Percentiles rank a stretch among this genome's conserved stretches.
phyloP scores from a whole-genome alignment of 2,113 vertebrate species.

The Myrmecophaga tridactyla region DNA sequence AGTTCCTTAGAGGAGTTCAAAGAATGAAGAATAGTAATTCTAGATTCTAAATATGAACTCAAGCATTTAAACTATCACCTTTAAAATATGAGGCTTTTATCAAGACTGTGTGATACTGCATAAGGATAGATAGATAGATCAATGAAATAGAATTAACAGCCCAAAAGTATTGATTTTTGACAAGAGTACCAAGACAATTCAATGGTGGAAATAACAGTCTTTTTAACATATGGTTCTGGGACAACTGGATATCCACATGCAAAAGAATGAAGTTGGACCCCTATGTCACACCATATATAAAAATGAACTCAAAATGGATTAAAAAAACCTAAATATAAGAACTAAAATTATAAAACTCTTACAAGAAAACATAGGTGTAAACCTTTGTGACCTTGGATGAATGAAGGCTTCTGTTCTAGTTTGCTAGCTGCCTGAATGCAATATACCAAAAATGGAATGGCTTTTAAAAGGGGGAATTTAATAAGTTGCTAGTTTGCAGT shows the following conservation, averaged over 20 bases:
- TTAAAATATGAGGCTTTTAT: neutral
- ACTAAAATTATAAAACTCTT: neutral
- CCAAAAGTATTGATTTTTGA: neutral
- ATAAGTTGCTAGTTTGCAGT: too few relatives aligned
- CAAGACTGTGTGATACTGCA: neutral
- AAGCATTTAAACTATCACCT: neutral
- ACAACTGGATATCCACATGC: neutral
- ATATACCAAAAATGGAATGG: too few relatives aligned
- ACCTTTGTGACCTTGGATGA: neutral
- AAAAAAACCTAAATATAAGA: neutral
- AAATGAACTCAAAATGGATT: conserved; percentile 3
- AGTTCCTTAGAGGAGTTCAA: conserved; percentile 19
- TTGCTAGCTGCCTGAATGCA: too few relatives aligned
- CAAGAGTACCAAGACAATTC: neutral
- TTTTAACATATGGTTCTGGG: neutral
- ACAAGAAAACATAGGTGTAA: neutral
- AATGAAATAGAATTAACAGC: neutral
- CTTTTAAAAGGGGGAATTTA: too few relatives aligned
- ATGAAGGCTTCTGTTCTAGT: neutral
- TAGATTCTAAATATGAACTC: conserved; percentile 38
- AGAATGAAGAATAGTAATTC: neutral
- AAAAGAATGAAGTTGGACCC: neutral
- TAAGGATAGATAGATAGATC: neutral
- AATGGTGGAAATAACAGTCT: neutral
- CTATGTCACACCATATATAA: neutral